These are phyloP conservation scores for Caenorhabditis zanzibari DNA, from an alignment of 2,888 invertebrate species.

Conservation along the genomic window DNA sequence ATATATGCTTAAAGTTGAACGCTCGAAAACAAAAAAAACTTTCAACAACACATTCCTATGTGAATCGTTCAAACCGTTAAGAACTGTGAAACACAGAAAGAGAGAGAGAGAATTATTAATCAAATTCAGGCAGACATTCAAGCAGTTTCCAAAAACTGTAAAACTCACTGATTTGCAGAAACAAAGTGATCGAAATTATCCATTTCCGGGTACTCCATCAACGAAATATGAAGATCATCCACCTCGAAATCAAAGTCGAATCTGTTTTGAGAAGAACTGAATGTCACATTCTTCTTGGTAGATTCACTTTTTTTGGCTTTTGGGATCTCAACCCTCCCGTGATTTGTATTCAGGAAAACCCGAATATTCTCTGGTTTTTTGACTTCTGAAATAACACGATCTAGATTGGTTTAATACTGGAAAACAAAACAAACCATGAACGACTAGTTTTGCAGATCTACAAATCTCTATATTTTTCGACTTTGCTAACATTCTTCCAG, in stretches of 20 bases:
- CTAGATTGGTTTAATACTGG: not conserved
- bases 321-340: slow-evolving; percentile 37
- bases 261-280: not conserved
- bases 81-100: too few relatives aligned
- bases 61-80: too few relatives aligned
- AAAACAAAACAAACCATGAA: slow-evolving; percentile 30
- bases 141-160: too few relatives aligned
- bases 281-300: slow-evolving; percentile 17
- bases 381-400: slow-evolving; percentile 24
- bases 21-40: too few relatives aligned
- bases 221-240: slow-evolving; percentile 47
- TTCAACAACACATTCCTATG: too few relatives aligned
- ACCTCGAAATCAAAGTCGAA: slow-evolving; percentile 42
- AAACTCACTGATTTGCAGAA: slow-evolving; percentile 48
- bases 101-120: too few relatives aligned
- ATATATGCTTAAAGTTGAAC: too few relatives aligned
- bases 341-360: slow-evolving; percentile 45
- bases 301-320: not conserved
- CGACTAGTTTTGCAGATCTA: slow-evolving; percentile 35
- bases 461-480: slow-evolving; percentile 55
- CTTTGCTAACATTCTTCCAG: slow-evolving; percentile 55
- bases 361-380: slow-evolving; percentile 24
- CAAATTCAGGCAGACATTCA: too few relatives aligned
- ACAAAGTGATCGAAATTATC: slow-evolving; percentile 50
- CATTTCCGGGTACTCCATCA: slow-evolving; percentile 22